Base-by-base conservation (phyloP, 1,140 invertebrate genomes). In the Coelopa frigida region DNA sequence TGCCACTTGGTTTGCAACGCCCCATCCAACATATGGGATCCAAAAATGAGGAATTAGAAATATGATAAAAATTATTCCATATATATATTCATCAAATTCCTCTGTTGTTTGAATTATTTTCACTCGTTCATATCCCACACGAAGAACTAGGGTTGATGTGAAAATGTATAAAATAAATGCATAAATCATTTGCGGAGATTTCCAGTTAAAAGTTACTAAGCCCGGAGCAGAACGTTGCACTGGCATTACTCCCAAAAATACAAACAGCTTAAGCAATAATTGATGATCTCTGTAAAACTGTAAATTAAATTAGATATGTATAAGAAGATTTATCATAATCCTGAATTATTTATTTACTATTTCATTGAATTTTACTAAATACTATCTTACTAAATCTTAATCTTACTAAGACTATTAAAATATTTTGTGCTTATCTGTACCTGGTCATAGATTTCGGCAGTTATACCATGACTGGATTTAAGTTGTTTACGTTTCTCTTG, bases 11-110 rank as follows among this genome's bases (percentile, higher is more conserved):
- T 70, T 67, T 1, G 77, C 78, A 2, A 80, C 76, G 10, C 76
- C 75, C 78, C 78, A 80, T 15, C 78, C 78, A n/a, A 78, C 76
- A 57, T 74, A 80, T 1, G 78, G 78, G 32, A 79, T 77, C 73
- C 75, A 78, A 60, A 80, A 80, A 53, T 80, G 78, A 1, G 78
- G 78, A 3, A 77, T 68, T n/a, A 80, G 62, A 55, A 77, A 79
- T 14, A 78, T 71, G 5, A 80, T 67, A 51, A 79, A 80, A 17
- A 80, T 66, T 39, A 79, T 72, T 3, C 75, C 75, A 53, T 80
- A 80, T 50, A 80, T 80, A 49, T 79, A 78, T 47, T 80, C 77
- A 54, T 80, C 78, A 50, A 80, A 80, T 56, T 72, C 73, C 50
- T 68, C 70, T 32, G 74, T 79, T 7, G 72, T 74, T 10, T 69